phyloP scores from a whole-genome alignment of 2,888 invertebrate genomes.

The Macrosoma leucophasiata region DNA sequence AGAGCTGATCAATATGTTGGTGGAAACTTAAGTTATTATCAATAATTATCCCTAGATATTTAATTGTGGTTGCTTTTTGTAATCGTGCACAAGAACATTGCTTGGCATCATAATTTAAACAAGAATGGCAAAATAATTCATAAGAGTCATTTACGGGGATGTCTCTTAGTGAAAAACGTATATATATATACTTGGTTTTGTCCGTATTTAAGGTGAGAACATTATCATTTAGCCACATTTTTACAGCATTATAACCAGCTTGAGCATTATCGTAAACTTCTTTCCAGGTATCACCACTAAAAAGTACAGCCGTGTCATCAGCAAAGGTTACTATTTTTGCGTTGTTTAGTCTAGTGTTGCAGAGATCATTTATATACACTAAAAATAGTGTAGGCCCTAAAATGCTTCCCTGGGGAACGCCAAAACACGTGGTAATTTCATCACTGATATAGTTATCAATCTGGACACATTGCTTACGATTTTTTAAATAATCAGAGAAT shows the following conservation, averaged over 20 bases:
- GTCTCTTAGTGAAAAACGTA: no score
- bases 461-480: constrained; percentile 9
- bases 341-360: constrained; percentile 5
- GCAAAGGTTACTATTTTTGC: constrained; percentile 17
- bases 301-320: constrained; percentile 15
- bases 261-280: constrained; percentile 7
- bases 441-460: constrained; percentile 5
- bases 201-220: constrained; percentile 16
- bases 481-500: constrained; percentile 12
- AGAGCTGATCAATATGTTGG: no score
- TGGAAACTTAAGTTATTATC: no score
- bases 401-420: no score
- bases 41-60: no score
- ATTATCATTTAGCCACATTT: constrained; percentile 11
- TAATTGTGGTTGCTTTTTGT: no score
- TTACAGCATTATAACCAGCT: constrained; percentile 6
- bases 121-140: no score
- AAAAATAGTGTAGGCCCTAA: no score
- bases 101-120: no score
- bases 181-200: constrained; percentile 17
- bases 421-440: constrained; percentile 1
- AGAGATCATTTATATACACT: no score
- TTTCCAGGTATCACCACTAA: constrained; percentile 10
- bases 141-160: no score
- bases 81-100: no score